Base-by-base conservation (phyloP, 2,113 vertebrate species). In the Origma solitaria region DNA sequence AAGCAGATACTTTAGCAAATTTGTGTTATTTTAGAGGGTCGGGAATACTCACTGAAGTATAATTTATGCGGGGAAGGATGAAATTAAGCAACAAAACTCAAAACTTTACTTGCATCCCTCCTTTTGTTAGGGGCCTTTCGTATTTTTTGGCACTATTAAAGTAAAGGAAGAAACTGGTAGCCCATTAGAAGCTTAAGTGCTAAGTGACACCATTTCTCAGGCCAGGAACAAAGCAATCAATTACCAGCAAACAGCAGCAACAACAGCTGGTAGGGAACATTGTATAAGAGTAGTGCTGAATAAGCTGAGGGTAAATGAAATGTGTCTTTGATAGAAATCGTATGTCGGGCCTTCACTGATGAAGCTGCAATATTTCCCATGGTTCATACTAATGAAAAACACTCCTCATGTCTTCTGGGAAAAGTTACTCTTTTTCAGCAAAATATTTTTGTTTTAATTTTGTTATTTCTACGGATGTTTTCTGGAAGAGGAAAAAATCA, bases 301-400 rank as follows among this genome's bases (percentile, higher is more conserved):
- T 92, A 97, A 91, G 68, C 66, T 7, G 38, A 80, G 92, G n/a
- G 93, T 96, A 96, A 94, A 95, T 83, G 66, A 94, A 97, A 97
- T 75, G 88, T 96, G 85, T 86, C 86, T 95, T 96, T 96, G 96
- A 95, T 97, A 94, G 86, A 97, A 97, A 96, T 97, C 95, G 45
- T 95, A 97, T 97, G 96, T 95, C 54, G 51, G 73, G 20, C 37
- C 88, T 94, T 93, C 93, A 75, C 86, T 90, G 92, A 96, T 96
- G 96, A 95, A 94, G 60, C 58, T 95, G 84, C 87, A 83, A 45
- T 95, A 94, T 95, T 96, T 97, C 96, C 94, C 96, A 97, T 97
- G 93, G 94, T 96, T 96, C 86, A 75, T 58, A 49, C 84, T 97
- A 97, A 97, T 97, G 94, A 94, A 95, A 97, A 97, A 61, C 97